These are phyloP conservation scores for Gastrophysa polygoni DNA, from an alignment of 2,888 invertebrate species.

Conservation along the genomic window DNA sequence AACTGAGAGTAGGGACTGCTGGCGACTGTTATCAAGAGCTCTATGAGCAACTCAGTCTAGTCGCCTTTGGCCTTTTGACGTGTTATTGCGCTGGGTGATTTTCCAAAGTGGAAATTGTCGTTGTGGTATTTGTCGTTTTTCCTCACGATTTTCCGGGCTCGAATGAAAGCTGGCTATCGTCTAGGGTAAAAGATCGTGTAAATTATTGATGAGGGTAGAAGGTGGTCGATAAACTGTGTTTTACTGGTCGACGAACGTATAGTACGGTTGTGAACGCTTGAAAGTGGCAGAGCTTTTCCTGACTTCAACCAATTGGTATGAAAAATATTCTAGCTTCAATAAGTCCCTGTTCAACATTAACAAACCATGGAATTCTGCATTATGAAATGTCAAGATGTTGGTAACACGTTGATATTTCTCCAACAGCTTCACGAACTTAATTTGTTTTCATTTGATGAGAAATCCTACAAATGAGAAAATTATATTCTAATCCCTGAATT, in stretches of 20 bases:
- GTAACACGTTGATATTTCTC: no score
- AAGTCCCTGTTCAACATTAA: no score
- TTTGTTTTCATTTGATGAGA: no score
- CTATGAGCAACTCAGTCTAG: neutral
- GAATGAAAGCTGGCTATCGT: neutral
- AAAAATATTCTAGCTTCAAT: no score
- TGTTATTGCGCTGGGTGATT: neutral
- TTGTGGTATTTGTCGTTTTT: neutral
- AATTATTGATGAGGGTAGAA: neutral
- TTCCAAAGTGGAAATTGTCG: neutral
- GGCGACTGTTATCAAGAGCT: neutral
- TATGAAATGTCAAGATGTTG: no score
- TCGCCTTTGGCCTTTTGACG: neutral
- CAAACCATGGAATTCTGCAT: no score
- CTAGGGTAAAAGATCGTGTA: neutral
- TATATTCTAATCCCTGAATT: no score
- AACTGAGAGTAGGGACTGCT: neutral
- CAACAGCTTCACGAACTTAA: no score
- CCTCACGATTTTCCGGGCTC: neutral
- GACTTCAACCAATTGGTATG: neutral
- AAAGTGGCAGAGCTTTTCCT: neutral
- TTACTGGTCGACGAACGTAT: no score
- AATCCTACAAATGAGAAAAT: no score
- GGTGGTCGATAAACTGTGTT: neutral
- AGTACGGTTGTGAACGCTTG: neutral